Conservation (phyloP, 1,140 invertebrate genomes). For the Mamestra configurata region DNA sequence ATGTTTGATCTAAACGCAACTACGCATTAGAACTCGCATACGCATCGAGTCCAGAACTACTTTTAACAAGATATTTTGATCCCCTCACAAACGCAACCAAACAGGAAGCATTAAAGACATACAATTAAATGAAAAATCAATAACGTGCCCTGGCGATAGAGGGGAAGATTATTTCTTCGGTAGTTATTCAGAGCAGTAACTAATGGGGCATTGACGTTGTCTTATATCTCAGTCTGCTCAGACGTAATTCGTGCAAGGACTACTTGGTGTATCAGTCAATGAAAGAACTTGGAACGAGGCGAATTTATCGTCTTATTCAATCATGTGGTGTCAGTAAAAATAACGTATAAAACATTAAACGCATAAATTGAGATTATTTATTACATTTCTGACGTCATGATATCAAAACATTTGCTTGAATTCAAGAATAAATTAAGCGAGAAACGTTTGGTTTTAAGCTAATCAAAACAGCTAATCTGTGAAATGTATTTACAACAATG, state of each 20-base stretch:
- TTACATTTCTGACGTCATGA: not conserved
- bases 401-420: not conserved
- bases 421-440: not conserved
- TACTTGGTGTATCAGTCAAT: not conserved
- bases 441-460: not conserved
- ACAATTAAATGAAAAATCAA: conserved; percentile 4
- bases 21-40: conserved; percentile 38
- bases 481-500: too few species aligned
- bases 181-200: conserved; percentile 23
- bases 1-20: conserved; percentile 33
- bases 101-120: conserved; percentile 17
- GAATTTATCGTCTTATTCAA: conserved; percentile 26
- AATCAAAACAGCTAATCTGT: too few species aligned
- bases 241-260: conserved; percentile 25
- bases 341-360: not conserved
- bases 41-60: conserved; percentile 7
- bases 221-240: conserved; percentile 22
- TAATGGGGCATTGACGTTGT: conserved; percentile 7
- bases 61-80: conserved; percentile 44
- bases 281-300: conserved; percentile 17
- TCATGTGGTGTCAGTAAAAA: not conserved
- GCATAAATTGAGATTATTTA: conserved; percentile 3
- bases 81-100: not conserved
- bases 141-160: not conserved
- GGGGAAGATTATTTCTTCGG: not conserved